Percentiles rank a stretch among this genome's conserved stretches.
Evolutionary conservation across 2,113 vertebrate genomes (phyloP).

Genomic region (Lichenostomus cassidix): DNA sequence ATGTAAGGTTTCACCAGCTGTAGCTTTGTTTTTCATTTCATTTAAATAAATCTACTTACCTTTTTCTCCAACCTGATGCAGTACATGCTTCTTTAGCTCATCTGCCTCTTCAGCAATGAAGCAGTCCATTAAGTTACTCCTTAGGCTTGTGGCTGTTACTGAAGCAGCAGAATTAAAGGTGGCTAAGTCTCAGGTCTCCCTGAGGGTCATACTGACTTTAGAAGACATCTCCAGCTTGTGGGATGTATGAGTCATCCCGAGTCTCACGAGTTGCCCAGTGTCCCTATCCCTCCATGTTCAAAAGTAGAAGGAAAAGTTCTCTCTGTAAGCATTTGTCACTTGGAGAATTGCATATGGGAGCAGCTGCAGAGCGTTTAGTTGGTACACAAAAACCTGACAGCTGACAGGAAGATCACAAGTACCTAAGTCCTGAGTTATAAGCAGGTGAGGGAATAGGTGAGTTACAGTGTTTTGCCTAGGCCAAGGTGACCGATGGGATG

Average conservation of each 20-base stretch:
- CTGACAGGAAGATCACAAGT: not conserved
- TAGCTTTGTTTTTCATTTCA: not conserved
- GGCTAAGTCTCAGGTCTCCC: not conserved
- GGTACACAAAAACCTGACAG: not conserved
- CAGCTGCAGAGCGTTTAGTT: not conserved
- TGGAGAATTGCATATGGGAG: not conserved
- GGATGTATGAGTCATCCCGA: not conserved
- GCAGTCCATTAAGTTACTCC: not conserved
- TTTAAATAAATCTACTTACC: not conserved
- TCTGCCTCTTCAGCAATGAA: not conserved
- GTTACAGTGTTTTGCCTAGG: not conserved
- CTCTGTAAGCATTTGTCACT: not conserved
- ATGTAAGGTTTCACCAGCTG: not conserved
- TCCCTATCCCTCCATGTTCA: not conserved
- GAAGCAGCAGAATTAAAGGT: not conserved
- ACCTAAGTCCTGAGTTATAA: not conserved
- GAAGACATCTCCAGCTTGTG: not conserved
- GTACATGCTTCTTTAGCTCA: not conserved
- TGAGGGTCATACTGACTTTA: not conserved
- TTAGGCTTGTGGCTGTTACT: not conserved
- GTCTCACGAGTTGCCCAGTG: not conserved
- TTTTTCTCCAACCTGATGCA: not conserved
- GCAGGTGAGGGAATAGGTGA: not conserved
- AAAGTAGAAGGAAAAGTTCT: not conserved
- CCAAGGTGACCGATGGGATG: fast-evolving